phyloP scores from a whole-genome alignment of 2,888 invertebrate species.

The Lasioglossum marginatum region DNA sequence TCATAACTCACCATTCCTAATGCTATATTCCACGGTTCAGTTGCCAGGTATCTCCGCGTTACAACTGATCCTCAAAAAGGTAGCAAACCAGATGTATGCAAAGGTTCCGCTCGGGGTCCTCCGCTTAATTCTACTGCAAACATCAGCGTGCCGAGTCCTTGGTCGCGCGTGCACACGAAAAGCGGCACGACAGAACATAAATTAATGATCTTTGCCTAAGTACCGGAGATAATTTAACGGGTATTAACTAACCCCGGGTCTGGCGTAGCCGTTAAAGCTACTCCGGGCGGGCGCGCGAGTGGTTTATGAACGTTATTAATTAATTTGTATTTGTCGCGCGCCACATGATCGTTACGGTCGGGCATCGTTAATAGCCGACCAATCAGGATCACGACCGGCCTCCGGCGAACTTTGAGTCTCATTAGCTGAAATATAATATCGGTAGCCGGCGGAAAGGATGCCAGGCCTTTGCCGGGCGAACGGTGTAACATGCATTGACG shows the following conservation, averaged over 20 bases:
- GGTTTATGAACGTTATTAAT: conserved; percentile 81
- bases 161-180: conserved; percentile 30
- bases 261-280: conserved; percentile 71
- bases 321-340: conserved; percentile 79
- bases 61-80: neutral
- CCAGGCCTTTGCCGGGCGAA: conserved; percentile 11
- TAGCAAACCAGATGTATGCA: neutral
- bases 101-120: neutral
- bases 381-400: conserved; percentile 56
- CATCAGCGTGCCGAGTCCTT: conserved; percentile 23
- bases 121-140: conserved; percentile 26
- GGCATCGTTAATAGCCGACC: conserved; percentile 68
- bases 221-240: conserved; percentile 79
- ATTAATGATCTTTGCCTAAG: conserved; percentile 81
- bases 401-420: conserved; percentile 46
- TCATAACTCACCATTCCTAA: too few relatives aligned
- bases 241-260: conserved; percentile 77
- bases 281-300: conserved; percentile 57
- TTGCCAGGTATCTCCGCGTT: neutral
- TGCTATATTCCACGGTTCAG: neutral
- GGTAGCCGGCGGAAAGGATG: conserved; percentile 20
- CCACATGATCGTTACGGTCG: conserved; percentile 71
- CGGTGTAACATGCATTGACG: neutral
- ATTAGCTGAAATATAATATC: conserved; percentile 50
- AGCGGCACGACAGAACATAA: conserved; percentile 69